A percentile compares a stretch with the other conserved stretches of the same genome.
Conservation (phyloP, 1,140 invertebrate species). For the Neomicropteryx cornuta region DNA sequence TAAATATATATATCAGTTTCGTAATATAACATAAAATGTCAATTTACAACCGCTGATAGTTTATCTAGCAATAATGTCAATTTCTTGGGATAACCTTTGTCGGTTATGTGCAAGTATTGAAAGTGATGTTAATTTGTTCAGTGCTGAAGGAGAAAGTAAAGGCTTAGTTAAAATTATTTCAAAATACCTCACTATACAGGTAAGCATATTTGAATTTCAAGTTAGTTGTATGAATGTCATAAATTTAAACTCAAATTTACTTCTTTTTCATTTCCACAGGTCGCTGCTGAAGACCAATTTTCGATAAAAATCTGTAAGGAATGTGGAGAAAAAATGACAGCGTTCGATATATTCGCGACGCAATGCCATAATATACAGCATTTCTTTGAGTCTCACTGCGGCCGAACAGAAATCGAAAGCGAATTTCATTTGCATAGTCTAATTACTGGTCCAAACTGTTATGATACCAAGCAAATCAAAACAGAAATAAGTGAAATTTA, state of each 20-base stretch:
- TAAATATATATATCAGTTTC: too few relatives aligned
- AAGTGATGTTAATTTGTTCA: conserved; percentile 7
- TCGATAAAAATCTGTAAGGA: conserved; percentile 8
- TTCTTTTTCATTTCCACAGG: conserved; percentile 2
- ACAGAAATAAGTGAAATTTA: conserved; percentile 7
- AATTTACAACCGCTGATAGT: too few relatives aligned
- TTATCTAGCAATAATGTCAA: too few relatives aligned
- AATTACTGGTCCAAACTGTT: conserved; percentile 8
- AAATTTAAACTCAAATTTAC: not conserved
- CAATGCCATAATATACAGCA: conserved; percentile 9
- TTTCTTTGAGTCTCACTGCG: conserved; percentile 6
- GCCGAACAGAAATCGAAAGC: conserved; percentile 2
- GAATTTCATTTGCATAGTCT: conserved; percentile 8
- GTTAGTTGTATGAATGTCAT: not conserved
- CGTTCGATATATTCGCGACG: conserved; percentile 8
- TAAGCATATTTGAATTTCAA: conserved; percentile 4
- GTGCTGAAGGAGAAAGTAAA: conserved; percentile 7
- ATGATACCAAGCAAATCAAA: conserved; percentile 8
- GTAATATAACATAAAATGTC: too few relatives aligned
- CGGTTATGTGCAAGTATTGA: conserved; percentile 8
- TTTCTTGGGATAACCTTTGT: conserved; percentile 8
- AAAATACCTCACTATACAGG: conserved; percentile 9
- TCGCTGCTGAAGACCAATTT: conserved; percentile 6
- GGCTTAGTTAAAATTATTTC: conserved; percentile 7
- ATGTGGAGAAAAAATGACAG: conserved; percentile 9